These are phyloP conservation scores for Epiperipatus broadwayi DNA, from an alignment of 2,888 invertebrate genomes.

Conservation along the genomic window DNA sequence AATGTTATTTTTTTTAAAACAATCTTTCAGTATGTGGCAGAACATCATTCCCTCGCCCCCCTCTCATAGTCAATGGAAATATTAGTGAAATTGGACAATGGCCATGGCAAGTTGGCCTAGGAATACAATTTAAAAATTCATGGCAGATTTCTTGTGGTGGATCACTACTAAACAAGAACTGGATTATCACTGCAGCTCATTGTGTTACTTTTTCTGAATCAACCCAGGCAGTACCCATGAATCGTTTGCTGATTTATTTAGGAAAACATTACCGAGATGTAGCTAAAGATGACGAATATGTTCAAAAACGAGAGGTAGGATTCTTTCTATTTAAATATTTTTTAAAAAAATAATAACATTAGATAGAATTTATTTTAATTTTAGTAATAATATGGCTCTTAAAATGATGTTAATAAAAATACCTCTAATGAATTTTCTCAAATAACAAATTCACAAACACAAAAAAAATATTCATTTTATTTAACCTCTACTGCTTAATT, in stretches of 20 bases:
- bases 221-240: too few species aligned
- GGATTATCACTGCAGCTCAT: constrained; percentile 19
- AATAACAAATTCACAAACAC: too few species aligned
- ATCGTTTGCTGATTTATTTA: too few species aligned
- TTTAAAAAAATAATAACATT: too few species aligned
- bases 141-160: constrained; percentile 19
- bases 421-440: too few species aligned
- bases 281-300: constrained; percentile 17
- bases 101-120: constrained; percentile 19
- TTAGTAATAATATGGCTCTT: too few species aligned
- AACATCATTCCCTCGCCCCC: constrained; percentile 17
- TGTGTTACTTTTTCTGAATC: constrained; percentile 17
- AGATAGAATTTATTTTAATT: too few species aligned
- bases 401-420: too few species aligned
- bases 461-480: too few species aligned
- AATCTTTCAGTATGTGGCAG: constrained; percentile 17
- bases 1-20: too few species aligned
- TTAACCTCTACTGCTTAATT: too few species aligned
- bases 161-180: constrained; percentile 17
- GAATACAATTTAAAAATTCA: constrained; percentile 12
- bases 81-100: constrained; percentile 19
- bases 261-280: constrained; percentile 19
- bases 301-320: constrained; percentile 17
- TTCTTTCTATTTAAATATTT: too few species aligned
- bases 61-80: constrained; percentile 18